Base-by-base conservation (phyloP, 2,888 invertebrate genomes). In the Corbicula japonica region DNA sequence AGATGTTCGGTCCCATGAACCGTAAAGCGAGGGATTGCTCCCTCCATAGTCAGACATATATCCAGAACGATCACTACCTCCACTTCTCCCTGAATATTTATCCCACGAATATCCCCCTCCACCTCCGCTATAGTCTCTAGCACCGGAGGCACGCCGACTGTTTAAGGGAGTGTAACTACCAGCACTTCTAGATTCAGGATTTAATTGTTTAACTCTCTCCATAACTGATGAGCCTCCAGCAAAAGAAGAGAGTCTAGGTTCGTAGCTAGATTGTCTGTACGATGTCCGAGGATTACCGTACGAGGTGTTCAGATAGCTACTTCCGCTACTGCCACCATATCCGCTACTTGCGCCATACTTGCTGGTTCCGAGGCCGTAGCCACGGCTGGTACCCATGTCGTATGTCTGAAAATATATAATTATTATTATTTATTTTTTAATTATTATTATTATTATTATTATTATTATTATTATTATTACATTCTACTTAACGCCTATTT, bases 11-110 rank as follows among this genome's bases (percentile, higher is more conserved):
- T 91, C 91, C 86, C 86, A 91, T 5, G 90, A 90, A 52, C 86
- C 85, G 75, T 89, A 90, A 10, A 88, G 82, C 12, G 89, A 88
- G 26, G 87, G 85, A 41, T 79, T 85, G 74, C 91, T 89, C 0
- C 90, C 89, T 21, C 91, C 91, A 76, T 88, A 91, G 82, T 91
- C 91, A 6, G 91, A 91, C 79, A 91, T 83, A 82, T 91, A 91
- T 30, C 91, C 91, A 28, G 89, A 89, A 48, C 86, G 83, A 54
- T 91, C 90, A 54, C 84, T 85, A 15, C 83, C 80, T 23, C 80
- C 81, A 80, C 84, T 86, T 52, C 85, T 71, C 21, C 83, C 65
- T 12, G 87, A 86, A 80, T 87, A 83, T 83, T 81, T 86, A 65
- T 86, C 86, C 69, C 80, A 76, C 74, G 84, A 75, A 79, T 78